These are phyloP conservation scores for Procavia capensis DNA, from an alignment of 2,113 vertebrate species.

Conservation along the genomic window DNA sequence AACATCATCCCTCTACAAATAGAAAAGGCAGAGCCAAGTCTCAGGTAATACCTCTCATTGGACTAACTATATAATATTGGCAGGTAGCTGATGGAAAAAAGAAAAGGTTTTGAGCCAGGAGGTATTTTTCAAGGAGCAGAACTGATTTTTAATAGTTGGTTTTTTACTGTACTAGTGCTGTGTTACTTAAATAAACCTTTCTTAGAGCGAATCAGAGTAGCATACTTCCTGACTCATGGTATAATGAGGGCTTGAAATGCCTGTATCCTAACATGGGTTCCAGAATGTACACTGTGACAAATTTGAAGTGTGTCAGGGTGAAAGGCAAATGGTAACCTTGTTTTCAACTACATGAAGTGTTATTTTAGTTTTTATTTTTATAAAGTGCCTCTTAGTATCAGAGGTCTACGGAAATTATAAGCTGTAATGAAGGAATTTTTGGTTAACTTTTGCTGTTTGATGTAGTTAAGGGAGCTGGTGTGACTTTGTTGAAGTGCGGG, in stretches of 20 bases:
- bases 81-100: constrained; percentile 79
- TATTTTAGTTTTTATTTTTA: constrained; percentile 81
- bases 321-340: constrained; percentile 77
- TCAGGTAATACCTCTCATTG: constrained; percentile 85
- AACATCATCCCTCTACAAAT: constrained; percentile 84
- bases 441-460: constrained; percentile 70
- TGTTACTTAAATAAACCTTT: constrained; percentile 68
- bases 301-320: constrained; percentile 72
- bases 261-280: constrained; percentile 72
- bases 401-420: constrained; percentile 72
- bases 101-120: constrained; percentile 73
- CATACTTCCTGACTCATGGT: constrained; percentile 63
- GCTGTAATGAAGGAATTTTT: constrained; percentile 69
- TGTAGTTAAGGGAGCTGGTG: constrained; percentile 62
- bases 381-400: constrained; percentile 76
- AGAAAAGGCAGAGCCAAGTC: constrained; percentile 83
- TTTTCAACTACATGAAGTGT: constrained; percentile 79
- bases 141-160: constrained; percentile 73
- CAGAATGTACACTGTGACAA: constrained; percentile 52
- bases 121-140: constrained; percentile 70
- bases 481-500: constrained; percentile 78
- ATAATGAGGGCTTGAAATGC: constrained; percentile 17
- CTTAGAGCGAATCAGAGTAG: constrained; percentile 63
- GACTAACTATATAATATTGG: constrained; percentile 76
- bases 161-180: constrained; percentile 63